These are phyloP conservation scores for Clanis bilineata DNA, from an alignment of 2,888 invertebrate species.

Conservation along the genomic window DNA sequence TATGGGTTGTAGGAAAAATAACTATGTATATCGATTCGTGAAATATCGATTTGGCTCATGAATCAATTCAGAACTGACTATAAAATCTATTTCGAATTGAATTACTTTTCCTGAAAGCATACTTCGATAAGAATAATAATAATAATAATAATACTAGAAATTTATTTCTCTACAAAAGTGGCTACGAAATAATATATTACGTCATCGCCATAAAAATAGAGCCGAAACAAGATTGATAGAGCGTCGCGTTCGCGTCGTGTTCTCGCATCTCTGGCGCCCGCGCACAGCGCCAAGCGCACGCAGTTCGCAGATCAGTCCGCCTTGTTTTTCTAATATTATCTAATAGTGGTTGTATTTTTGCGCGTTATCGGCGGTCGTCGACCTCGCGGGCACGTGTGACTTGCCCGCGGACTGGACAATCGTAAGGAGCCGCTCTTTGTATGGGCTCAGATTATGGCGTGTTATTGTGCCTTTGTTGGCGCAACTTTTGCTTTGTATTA, in stretches of 20 bases:
- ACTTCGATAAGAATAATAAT: not conserved
- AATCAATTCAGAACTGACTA: not conserved
- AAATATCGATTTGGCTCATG: not conserved
- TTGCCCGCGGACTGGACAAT: not conserved
- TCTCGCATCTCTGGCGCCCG: no score
- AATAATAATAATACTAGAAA: no score
- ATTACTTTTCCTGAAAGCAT: not conserved
- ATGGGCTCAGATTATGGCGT: constrained; percentile 6
- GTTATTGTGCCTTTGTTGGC: constrained; percentile 16
- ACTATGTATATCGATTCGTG: no score
- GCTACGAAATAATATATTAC: not conserved
- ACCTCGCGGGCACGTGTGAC: constrained; percentile 55
- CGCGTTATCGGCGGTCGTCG: constrained; percentile 64
- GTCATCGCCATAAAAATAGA: constrained; percentile 4
- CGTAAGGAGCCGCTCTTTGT: constrained; percentile 2
- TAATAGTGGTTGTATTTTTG: constrained; percentile 67
- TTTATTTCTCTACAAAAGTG: not conserved
- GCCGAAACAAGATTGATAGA: not conserved
- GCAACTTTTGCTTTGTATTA: constrained; percentile 11
- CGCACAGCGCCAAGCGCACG: no score
- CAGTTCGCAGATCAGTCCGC: constrained; percentile 35
- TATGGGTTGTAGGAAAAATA: no score
- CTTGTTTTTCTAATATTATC: constrained; percentile 77
- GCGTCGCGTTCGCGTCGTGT: constrained; percentile 35
- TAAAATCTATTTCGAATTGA: not conserved